phyloP scores from a whole-genome alignment of 2,888 invertebrate genomes.

The Clostera curtula region DNA sequence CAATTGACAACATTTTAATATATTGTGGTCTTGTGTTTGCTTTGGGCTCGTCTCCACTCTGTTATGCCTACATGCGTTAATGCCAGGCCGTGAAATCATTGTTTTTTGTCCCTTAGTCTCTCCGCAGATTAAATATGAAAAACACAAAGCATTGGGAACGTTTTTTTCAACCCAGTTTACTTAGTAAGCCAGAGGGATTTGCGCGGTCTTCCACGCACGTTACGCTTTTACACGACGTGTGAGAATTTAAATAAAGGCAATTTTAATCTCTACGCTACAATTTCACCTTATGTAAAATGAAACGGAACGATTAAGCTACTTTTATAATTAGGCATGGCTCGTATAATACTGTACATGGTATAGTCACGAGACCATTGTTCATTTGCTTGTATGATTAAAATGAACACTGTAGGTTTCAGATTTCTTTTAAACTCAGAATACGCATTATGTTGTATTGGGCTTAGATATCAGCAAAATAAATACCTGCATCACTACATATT shows the following conservation, averaged over 20 bases:
- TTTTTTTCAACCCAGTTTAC: conserved; percentile 48
- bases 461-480: too few relatives aligned
- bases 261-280: conserved; percentile 10
- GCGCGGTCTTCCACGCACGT: conserved; percentile 38
- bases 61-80: conserved; percentile 73
- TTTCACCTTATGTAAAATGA: conserved; percentile 1
- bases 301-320: background rate
- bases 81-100: conserved; percentile 73
- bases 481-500: too few relatives aligned
- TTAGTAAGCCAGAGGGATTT: conserved; percentile 59
- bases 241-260: conserved; percentile 31
- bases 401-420: too few relatives aligned
- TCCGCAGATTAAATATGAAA: conserved; percentile 69
- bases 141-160: conserved; percentile 61
- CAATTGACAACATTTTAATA: conserved; percentile 74
- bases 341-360: too few relatives aligned
- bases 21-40: conserved; percentile 67
- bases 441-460: too few relatives aligned
- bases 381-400: too few relatives aligned
- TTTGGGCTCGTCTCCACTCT: conserved; percentile 60
- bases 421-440: too few relatives aligned
- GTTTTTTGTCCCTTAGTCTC: conserved; percentile 68
- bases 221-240: conserved; percentile 43
- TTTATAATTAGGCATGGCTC: too few relatives aligned
- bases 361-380: too few relatives aligned